These are phyloP conservation scores for Scophthalmus maximus DNA, from an alignment of 2,113 vertebrate genomes.

Conservation along the genomic window DNA sequence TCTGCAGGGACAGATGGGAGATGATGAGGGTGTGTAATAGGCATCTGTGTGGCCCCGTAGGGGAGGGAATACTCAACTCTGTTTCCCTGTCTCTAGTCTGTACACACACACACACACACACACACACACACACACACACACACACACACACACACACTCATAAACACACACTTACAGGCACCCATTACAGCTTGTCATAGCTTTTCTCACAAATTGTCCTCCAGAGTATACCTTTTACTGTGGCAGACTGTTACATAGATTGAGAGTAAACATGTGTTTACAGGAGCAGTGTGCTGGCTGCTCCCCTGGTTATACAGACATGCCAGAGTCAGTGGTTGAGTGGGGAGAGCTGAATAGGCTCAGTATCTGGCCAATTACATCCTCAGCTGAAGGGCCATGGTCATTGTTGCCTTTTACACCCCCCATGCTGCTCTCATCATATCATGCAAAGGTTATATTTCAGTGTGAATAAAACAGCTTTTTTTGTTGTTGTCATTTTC, in stretches of 20 bases:
- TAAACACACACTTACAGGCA: conserved; percentile 49
- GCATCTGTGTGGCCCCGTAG: conserved; percentile 73
- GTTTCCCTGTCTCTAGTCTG: conserved; percentile 52
- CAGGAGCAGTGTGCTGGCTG: conserved; percentile 57
- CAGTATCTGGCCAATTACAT: conserved; percentile 39
- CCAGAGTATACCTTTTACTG: conserved; percentile 74
- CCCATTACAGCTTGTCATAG: conserved; percentile 73
- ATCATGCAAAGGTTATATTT: conserved; percentile 28
- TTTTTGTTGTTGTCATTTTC: not conserved
- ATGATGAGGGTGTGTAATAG: conserved; percentile 79
- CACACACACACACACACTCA: conserved; percentile 23
- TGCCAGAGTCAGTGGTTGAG: conserved; percentile 44
- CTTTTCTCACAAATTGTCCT: conserved; percentile 75
- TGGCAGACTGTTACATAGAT: conserved; percentile 73
- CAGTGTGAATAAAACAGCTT: conserved; percentile 6
- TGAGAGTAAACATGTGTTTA: conserved; percentile 77
- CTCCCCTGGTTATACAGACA: conserved; percentile 47
- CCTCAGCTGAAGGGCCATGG: conserved; percentile 32
- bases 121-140: not conserved
- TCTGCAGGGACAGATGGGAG: conserved; percentile 82
- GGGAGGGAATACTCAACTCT: conserved; percentile 70
- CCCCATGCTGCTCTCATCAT: conserved; percentile 33
- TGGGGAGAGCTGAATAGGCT: conserved; percentile 34
- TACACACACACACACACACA: conserved; percentile 7
- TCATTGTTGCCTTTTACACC: conserved; percentile 47